Evolutionary conservation across 1,140 invertebrate genomes (phyloP).

Genomic region (Philaenus spumarius): DNA sequence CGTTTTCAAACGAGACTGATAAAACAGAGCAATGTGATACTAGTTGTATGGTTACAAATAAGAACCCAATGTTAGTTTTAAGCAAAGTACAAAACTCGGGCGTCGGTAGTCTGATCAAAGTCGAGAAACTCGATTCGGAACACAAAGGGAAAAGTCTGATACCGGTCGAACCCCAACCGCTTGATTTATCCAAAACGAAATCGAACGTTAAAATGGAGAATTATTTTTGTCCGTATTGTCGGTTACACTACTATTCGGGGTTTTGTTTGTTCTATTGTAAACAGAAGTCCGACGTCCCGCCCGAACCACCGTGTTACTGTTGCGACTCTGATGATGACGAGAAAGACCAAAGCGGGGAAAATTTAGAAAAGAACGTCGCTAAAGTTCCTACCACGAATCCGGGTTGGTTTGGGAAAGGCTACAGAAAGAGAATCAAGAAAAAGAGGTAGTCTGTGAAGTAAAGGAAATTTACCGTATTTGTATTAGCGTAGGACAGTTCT

Average conservation of each 20-base stretch:
- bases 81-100: no score
- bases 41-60: no score
- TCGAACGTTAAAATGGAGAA: slow-evolving; percentile 2
- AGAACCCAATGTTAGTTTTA: no score
- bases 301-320: slow-evolving; percentile 43
- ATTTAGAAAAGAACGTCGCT: slow-evolving; percentile 37
- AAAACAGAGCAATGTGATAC: no score
- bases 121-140: no score
- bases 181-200: slow-evolving; percentile 17
- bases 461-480: no score
- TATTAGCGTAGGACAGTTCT: no score
- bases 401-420: slow-evolving; percentile 59
- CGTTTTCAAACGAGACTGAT: no score
- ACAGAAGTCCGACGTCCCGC: slow-evolving; percentile 17
- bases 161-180: no score
- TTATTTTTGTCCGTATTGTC: slow-evolving; percentile 21
- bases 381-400: slow-evolving; percentile 44
- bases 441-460: slow-evolving; percentile 49
- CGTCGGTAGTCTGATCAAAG: no score
- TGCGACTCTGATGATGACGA: slow-evolving; percentile 44
- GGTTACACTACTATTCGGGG: slow-evolving; percentile 9
- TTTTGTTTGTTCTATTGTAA: slow-evolving; percentile 24
- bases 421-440: slow-evolving; percentile 45
- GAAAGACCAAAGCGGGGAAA: slow-evolving; percentile 31
- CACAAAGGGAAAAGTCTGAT: no score